Conservation (phyloP, 2,797 vertebrate species). For the Steatocranus sp. region DNA sequence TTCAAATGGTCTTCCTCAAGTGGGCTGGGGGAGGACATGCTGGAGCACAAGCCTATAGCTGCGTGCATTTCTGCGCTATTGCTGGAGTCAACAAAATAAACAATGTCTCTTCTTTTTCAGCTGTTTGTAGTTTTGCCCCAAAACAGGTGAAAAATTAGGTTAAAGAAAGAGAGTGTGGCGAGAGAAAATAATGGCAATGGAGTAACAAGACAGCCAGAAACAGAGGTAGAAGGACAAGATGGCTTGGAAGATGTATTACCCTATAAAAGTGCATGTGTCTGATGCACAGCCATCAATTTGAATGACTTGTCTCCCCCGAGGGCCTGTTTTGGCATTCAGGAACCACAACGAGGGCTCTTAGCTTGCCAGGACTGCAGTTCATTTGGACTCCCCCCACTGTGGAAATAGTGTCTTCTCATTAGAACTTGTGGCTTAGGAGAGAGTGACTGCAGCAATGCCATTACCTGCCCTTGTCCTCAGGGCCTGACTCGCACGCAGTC, state of each 20-base stretch:
- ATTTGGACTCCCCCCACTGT: conserved; percentile 65
- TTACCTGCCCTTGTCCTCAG: conserved; percentile 67
- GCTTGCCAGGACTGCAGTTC: conserved; percentile 73
- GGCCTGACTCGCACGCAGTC: conserved; percentile 46
- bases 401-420: conserved; percentile 67
- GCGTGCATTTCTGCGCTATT: neutral
- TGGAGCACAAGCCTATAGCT: neutral
- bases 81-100: conserved; percentile 15
- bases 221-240: conserved; percentile 43
- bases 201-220: conserved; percentile 43
- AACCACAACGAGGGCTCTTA: conserved; percentile 70
- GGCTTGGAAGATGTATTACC: conserved; percentile 71
- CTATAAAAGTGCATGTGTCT: conserved; percentile 82
- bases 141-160: conserved; percentile 2
- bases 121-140: conserved; percentile 37
- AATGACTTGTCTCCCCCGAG: conserved; percentile 82
- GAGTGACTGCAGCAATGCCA: conserved; percentile 53
- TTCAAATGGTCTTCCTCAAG: conserved; percentile 45
- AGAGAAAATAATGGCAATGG: conserved; percentile 42
- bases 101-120: conserved; percentile 9
- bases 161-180: conserved; percentile 30
- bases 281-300: conserved; percentile 83
- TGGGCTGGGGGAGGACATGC: neutral
- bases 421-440: conserved; percentile 66
- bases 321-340: conserved; percentile 84